Evolutionary conservation across 2,113 vertebrate species (phyloP).

Genomic region (Picathartes gymnocephalus): DNA sequence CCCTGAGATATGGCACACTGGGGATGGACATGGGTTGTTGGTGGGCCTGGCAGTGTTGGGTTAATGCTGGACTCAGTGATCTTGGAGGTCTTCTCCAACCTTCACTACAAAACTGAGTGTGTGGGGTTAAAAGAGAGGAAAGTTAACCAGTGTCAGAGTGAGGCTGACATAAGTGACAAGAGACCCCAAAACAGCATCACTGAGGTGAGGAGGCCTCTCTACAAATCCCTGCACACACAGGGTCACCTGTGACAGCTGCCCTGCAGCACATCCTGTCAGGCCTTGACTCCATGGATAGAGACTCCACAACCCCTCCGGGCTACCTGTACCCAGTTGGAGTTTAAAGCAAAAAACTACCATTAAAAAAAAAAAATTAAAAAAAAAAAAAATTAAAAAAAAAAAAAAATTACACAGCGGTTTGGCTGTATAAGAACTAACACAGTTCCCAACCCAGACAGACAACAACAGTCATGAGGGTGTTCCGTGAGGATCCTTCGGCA

Average conservation of each 20-base stretch:
- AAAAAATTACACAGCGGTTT: neutral
- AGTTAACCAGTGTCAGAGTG: neutral
- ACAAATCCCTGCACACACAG: neutral
- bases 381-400: neutral
- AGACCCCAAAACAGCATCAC: fast-evolving
- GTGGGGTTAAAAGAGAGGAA: neutral
- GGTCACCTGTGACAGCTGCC: neutral
- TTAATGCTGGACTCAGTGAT: neutral
- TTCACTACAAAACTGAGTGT: neutral
- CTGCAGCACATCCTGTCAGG: fast-evolving
- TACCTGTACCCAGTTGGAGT: neutral
- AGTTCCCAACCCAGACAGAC: neutral
- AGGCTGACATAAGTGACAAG: neutral
- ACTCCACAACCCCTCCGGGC: neutral
- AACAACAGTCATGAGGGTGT: neutral
- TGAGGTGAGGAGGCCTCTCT: neutral
- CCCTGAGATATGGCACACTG: neutral
- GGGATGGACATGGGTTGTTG: neutral
- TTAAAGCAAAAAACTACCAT: neutral
- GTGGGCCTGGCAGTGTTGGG: neutral
- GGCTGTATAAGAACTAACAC: neutral
- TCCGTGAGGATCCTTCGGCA: neutral
- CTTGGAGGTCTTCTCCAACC: neutral
- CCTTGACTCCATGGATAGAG: neutral
- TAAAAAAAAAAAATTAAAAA: too few relatives aligned